Evolutionary conservation across 2,888 invertebrate genomes (phyloP).

Genomic region (Sericinus montela): DNA sequence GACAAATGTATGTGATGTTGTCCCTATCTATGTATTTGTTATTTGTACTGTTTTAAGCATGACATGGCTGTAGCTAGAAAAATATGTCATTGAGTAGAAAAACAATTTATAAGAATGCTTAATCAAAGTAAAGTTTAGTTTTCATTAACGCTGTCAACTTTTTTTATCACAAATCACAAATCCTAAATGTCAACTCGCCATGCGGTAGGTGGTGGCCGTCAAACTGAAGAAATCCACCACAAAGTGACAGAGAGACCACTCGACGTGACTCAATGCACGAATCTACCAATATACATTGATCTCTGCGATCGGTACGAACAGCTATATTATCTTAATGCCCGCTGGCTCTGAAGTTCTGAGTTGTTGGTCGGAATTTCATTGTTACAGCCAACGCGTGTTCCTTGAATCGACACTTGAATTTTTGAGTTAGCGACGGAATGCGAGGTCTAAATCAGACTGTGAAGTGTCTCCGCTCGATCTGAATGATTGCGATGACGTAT

Average conservation of each 20-base stretch:
- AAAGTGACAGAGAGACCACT: slow-evolving; percentile 42
- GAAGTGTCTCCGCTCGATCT: slow-evolving; percentile 40
- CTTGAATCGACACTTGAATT: slow-evolving; percentile 61
- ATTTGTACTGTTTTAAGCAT: no score
- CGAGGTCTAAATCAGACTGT: slow-evolving; percentile 45
- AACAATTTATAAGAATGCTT: no score
- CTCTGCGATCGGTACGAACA: slow-evolving; percentile 31
- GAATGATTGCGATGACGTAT: slow-evolving; percentile 26
- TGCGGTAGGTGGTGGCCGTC: slow-evolving; percentile 46
- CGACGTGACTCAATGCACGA: slow-evolving; percentile 26
- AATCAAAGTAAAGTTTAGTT: background rate
- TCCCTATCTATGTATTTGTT: no score
- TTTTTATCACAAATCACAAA: slow-evolving; percentile 24
- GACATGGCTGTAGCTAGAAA: no score
- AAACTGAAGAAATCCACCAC: slow-evolving; percentile 42
- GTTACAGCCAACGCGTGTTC: slow-evolving; percentile 49
- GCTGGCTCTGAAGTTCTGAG: slow-evolving; percentile 41
- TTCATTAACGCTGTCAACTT: background rate
- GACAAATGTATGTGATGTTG: no score
- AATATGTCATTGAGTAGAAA: no score
- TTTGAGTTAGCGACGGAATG: slow-evolving; percentile 59
- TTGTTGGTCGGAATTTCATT: slow-evolving; percentile 41
- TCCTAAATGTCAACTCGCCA: slow-evolving; percentile 30
- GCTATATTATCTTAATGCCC: slow-evolving; percentile 33
- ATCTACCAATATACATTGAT: slow-evolving; percentile 38